Evolutionary conservation across 35 echinoderm and acorn worm species (phyloP), one percentile per base, ranked within the genome.

Genomic region (Lytechinus variegatus): DNA sequence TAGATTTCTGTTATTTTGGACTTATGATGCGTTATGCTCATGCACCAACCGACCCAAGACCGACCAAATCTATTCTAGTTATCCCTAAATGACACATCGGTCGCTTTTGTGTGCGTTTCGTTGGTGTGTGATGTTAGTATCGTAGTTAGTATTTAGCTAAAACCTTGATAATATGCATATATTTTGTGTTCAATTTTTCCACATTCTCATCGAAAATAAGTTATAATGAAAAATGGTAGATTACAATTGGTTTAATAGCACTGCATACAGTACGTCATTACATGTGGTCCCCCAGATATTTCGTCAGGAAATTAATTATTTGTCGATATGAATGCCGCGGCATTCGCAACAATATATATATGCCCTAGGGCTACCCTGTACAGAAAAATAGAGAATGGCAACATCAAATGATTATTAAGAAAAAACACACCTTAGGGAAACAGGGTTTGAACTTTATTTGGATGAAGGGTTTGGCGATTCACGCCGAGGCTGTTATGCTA

Each of bases 231-330:
- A 19, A 79, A 79, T 79, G 66, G 21, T 79, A 79, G 16, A 24
- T 79, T 79, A 24, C n/a, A 79, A 79, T 79, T 7, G 5, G 66
- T 16, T 79, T 79, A 7, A 5, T 79, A 44, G 2, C 57, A 79
- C 16, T 79, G 66, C 16, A 79, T 79, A 21, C 19, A 79, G 19
- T 19, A 79, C 66, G 66, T 79, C 66, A 79, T 19, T 44, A 44
- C 2, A 0, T n/a, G 66, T 79, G 8, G 16, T 16, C n/a, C n/a
- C n/a, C 66, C 66, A 79, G 0, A 79, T 79, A 24, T 79, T 21
- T 79, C 66, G 19, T 79, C 66, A 79, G 66, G 66, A 79, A 79
- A 79, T 79, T 79, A 79, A 79, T 79, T 79, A 79, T 79, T 79
- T 79, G 66, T 44, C 66, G 66, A 79, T 79, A 7, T 6, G n/a